phyloP scores from a whole-genome alignment of 2,113 vertebrate species.

The Triplophysa rosa region DNA sequence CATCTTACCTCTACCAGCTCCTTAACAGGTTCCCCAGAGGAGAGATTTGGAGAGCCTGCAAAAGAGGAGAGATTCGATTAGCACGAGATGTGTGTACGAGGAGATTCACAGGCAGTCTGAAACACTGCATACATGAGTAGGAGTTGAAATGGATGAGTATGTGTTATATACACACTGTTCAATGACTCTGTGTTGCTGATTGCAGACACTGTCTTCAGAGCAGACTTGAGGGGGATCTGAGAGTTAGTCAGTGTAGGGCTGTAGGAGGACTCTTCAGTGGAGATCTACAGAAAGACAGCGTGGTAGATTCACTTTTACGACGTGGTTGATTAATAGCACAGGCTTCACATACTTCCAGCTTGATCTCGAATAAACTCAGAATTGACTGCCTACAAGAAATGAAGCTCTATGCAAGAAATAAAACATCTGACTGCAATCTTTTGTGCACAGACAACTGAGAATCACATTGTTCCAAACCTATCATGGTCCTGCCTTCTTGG shows the following conservation, averaged over 20 bases:
- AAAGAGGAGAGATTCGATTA: constrained; percentile 56
- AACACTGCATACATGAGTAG: constrained; percentile 24
- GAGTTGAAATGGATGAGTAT: constrained; percentile 26
- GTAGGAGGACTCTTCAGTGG: constrained; percentile 81
- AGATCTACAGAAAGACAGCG: constrained; percentile 69
- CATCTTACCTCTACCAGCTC: constrained; percentile 81
- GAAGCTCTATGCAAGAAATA: not conserved
- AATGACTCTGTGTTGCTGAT: constrained; percentile 74
- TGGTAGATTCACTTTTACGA: not conserved
- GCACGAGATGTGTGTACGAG: constrained; percentile 63
- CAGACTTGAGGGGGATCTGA: constrained; percentile 90
- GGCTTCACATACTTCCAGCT: not conserved
- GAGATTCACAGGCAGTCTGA: not conserved
- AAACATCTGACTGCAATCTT: not conserved
- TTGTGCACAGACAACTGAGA: not conserved
- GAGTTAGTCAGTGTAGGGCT: constrained; percentile 69
- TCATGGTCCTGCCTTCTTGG: too few relatives aligned
- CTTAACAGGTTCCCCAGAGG: constrained; percentile 78
- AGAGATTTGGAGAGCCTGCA: constrained; percentile 85
- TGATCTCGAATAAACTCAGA: constrained; percentile 11
- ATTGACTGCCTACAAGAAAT: not conserved
- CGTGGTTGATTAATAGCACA: not conserved
- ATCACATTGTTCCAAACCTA: not conserved
- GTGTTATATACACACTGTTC: constrained; percentile 71
- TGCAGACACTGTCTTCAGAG: constrained; percentile 81